These are phyloP conservation scores for Cheilosia vulpina DNA, from an alignment of 2,888 invertebrate species.

Conservation along the genomic window DNA sequence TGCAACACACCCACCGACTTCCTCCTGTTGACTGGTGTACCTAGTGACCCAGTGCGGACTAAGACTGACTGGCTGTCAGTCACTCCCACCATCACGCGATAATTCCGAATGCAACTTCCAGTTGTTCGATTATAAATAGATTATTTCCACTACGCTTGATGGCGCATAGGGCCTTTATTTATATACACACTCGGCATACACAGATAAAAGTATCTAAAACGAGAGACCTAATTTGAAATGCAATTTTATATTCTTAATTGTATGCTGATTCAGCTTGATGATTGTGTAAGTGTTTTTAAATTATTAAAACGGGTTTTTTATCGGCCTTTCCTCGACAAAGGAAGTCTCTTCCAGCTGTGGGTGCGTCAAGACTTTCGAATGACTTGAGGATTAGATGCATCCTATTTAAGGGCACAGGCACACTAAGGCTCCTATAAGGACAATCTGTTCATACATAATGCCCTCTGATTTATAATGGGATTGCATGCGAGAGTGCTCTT, in stretches of 20 bases:
- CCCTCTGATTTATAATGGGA: slow-evolving; percentile 8
- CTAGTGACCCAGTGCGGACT: slow-evolving; percentile 60
- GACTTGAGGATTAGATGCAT: not conserved
- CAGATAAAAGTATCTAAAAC: slow-evolving; percentile 37
- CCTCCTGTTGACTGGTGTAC: slow-evolving; percentile 44
- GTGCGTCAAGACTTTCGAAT: not conserved
- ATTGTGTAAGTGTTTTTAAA: slow-evolving; percentile 44
- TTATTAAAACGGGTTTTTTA: slow-evolving; percentile 11
- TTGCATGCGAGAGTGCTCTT: slow-evolving; percentile 8
- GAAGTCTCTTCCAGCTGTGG: slow-evolving; percentile 9
- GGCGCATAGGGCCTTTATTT: slow-evolving; percentile 33
- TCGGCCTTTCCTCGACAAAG: slow-evolving; percentile 1
- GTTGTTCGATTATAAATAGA: slow-evolving; percentile 71
- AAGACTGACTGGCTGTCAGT: slow-evolving; percentile 44
- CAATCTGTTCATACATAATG: slow-evolving; percentile 1
- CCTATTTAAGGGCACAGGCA: not conserved
- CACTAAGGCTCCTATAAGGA: not conserved
- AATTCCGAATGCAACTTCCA: slow-evolving; percentile 67
- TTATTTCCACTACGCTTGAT: slow-evolving; percentile 54
- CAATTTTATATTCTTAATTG: slow-evolving; percentile 54
- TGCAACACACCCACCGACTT: slow-evolving; percentile 66
- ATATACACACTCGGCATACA: slow-evolving; percentile 23
- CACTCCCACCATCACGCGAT: slow-evolving; percentile 59
- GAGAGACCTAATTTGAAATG: slow-evolving; percentile 60
- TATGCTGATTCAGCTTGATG: slow-evolving; percentile 28